These are phyloP conservation scores for Doryteuthis pealeii DNA, from an alignment of 1,140 invertebrate species.

Conservation along the genomic window DNA sequence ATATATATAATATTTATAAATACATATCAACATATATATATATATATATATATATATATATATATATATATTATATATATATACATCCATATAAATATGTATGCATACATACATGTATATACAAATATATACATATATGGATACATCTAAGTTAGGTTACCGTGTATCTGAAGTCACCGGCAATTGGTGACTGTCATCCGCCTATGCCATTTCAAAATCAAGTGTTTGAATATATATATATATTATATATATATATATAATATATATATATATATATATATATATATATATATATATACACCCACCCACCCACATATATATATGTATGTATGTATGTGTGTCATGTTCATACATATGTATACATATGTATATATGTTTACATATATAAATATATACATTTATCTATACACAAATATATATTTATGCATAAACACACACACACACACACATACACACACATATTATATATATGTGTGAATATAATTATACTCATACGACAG, in stretches of 20 bases:
- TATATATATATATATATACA: neutral
- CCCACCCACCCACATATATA: too few species aligned
- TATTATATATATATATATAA: neutral
- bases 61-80: neutral
- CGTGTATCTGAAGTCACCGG: too few species aligned
- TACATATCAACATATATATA: too few species aligned
- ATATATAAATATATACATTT: neutral
- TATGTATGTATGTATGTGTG: neutral
- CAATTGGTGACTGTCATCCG: too few species aligned
- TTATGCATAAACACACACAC: too few species aligned
- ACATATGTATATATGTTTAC: neutral
- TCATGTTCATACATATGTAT: neutral
- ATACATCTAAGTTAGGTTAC: neutral
- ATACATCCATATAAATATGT: neutral
- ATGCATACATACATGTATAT: neutral
- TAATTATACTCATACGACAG: too few species aligned
- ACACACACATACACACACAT: too few species aligned
- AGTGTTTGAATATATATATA: neutral
- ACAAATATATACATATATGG: neutral
- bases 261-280: neutral
- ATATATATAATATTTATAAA: neutral
- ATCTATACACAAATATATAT: neutral
- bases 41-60: too few species aligned
- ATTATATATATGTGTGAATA: too few species aligned
- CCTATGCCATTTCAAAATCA: too few species aligned